Conservation (phyloP, 2,888 invertebrate genomes). For the Spialia ferax region DNA sequence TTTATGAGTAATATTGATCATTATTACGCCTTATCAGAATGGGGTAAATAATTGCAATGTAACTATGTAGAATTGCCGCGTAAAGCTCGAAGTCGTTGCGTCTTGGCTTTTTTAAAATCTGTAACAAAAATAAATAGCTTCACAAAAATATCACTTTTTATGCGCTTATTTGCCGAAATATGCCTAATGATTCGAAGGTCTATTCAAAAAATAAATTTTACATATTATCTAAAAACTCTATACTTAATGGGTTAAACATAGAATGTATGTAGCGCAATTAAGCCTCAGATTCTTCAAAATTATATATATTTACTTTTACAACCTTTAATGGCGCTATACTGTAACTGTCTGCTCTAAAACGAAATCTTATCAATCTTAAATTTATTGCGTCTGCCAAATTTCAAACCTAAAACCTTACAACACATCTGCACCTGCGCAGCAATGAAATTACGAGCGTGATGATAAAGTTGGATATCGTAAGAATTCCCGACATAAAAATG, state of each 20-base stretch:
- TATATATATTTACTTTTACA: conserved; percentile 17
- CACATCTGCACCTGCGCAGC: conserved; percentile 23
- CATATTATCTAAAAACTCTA: no score
- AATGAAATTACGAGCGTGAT: conserved; percentile 30
- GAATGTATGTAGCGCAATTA: background rate
- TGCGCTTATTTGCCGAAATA: no score
- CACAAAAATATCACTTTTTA: no score
- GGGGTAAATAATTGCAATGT: no score
- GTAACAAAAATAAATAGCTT: no score
- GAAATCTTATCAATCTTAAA: conserved; percentile 46
- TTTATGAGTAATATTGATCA: no score
- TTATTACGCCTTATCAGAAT: no score
- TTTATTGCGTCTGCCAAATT: conserved; percentile 46
- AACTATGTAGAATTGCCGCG: no score
- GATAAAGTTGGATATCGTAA: conserved; percentile 23
- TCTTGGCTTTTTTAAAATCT: no score
- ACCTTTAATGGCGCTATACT: conserved; percentile 18
- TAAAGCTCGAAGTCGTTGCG: no score
- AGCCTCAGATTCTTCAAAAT: background rate
- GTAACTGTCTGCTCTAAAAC: conserved; percentile 26
- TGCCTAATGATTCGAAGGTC: no score
- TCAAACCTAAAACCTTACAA: conserved; percentile 25
- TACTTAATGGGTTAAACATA: background rate
- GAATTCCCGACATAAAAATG: conserved; percentile 21
- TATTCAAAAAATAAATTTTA: no score